phyloP scores from a whole-genome alignment of 2,113 vertebrate genomes.

The Genyomyrus donnyi region DNA sequence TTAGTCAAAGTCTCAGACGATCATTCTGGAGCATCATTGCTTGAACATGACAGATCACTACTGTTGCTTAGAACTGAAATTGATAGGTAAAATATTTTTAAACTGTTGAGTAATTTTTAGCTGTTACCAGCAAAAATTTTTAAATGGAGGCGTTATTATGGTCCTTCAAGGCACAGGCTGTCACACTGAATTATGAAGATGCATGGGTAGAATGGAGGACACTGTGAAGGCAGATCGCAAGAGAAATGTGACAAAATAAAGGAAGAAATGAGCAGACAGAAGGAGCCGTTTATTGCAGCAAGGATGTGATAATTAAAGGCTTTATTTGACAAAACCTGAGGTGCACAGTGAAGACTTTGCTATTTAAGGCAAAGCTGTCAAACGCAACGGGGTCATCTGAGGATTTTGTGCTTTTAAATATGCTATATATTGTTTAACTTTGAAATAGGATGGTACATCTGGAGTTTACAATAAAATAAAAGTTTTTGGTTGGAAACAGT shows the following conservation, averaged over 20 bases:
- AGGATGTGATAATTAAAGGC: conserved; percentile 7
- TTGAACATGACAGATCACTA: not conserved
- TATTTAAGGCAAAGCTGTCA: conserved; percentile 1
- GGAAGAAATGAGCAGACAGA: not conserved
- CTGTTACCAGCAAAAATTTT: not conserved
- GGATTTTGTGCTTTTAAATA: not conserved
- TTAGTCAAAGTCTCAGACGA: not conserved
- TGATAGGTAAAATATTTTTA: not conserved
- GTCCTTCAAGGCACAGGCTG: not conserved
- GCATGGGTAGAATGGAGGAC: not conserved
- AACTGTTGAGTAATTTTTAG: not conserved
- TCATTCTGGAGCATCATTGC: not conserved
- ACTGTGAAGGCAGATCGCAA: not conserved
- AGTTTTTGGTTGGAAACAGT: not conserved
- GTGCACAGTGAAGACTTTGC: not conserved
- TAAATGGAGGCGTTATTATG: not conserved
- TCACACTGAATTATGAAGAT: not conserved
- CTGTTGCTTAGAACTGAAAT: not conserved
- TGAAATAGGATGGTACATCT: not conserved
- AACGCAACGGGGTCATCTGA: not conserved
- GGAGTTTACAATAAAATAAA: not conserved
- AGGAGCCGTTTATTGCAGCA: not conserved
- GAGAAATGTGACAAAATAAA: not conserved
- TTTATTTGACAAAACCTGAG: not conserved
- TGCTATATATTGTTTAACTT: not conserved